A percentile compares a stretch with the other conserved stretches of the same genome.
Evolutionary conservation across 1,140 invertebrate species (phyloP).

Genomic region (Eulimnadia texana): DNA sequence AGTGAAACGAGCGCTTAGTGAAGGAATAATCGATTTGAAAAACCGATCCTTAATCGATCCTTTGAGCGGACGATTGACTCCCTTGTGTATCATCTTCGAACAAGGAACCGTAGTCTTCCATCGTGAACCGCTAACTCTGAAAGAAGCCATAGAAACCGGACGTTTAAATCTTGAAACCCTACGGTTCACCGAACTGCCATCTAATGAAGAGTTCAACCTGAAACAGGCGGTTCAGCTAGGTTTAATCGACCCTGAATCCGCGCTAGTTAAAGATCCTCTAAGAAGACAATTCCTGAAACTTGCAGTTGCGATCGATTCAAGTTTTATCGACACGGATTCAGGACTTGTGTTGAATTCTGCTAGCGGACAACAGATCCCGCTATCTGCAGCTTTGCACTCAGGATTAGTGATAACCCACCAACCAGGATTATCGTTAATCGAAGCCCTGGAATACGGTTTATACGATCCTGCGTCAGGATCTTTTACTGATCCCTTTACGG

Average conservation of each 20-base stretch:
- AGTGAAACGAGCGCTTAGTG: slow-evolving; percentile 50
- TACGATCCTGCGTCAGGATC: slow-evolving; percentile 64
- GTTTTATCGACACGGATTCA: slow-evolving; percentile 72
- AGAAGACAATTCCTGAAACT: slow-evolving; percentile 67
- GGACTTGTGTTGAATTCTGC: slow-evolving; percentile 64
- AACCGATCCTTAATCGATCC: slow-evolving; percentile 50
- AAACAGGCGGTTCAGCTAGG: slow-evolving; percentile 69
- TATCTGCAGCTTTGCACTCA: slow-evolving; percentile 55
- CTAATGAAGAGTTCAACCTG: slow-evolving; percentile 52
- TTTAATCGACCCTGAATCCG: slow-evolving; percentile 71
- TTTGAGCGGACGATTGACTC: slow-evolving; percentile 43
- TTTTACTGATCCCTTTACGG: slow-evolving; percentile 61
- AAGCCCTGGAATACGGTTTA: slow-evolving; percentile 62
- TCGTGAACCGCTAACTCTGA: slow-evolving; percentile 54
- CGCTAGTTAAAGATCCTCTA: slow-evolving; percentile 69
- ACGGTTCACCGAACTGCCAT: slow-evolving; percentile 55
- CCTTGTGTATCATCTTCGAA: slow-evolving; percentile 55
- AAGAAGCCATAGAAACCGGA: slow-evolving; percentile 55
- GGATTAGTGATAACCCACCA: slow-evolving; percentile 59
- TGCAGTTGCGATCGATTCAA: slow-evolving; percentile 68
- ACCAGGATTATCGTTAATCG: slow-evolving; percentile 59
- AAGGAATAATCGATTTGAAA: slow-evolving; percentile 51
- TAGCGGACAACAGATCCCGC: slow-evolving; percentile 59
- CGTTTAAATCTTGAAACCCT: slow-evolving; percentile 53
- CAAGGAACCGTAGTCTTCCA: slow-evolving; percentile 52